Evolutionary conservation across 2,888 invertebrate genomes (phyloP).

Genomic region (Heteromyza rotundicornis): DNA sequence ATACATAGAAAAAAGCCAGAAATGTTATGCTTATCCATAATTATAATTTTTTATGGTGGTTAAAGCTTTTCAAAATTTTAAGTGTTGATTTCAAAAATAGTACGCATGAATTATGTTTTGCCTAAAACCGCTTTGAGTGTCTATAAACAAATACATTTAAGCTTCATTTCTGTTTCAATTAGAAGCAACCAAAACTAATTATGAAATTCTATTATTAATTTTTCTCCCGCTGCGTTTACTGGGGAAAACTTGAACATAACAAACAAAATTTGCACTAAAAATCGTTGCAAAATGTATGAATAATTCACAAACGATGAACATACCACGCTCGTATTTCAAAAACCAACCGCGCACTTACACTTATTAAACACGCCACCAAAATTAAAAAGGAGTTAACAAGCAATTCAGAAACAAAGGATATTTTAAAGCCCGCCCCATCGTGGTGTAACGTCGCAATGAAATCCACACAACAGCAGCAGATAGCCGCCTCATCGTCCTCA

Average conservation of each 20-base stretch:
- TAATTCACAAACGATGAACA: background rate
- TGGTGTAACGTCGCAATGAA: constrained; percentile 64
- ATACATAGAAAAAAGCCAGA: too few relatives aligned
- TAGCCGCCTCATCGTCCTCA: constrained; percentile 47
- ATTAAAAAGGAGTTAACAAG: constrained; percentile 57
- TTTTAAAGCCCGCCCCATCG: constrained; percentile 67
- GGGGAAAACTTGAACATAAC: constrained; percentile 8
- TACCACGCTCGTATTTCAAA: constrained; percentile 28
- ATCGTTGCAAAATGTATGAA: constrained; percentile 3
- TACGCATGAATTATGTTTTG: background rate
- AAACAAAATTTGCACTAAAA: constrained; percentile 9
- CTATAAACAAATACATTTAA: background rate
- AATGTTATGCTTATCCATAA: too few relatives aligned
- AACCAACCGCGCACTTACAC: constrained; percentile 22
- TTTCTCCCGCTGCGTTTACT: background rate
- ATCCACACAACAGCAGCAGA: constrained; percentile 34
- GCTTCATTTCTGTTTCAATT: background rate
- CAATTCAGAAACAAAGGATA: constrained; percentile 56
- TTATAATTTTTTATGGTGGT: too few relatives aligned
- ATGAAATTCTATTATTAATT: background rate
- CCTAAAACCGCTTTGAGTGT: background rate
- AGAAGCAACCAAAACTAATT: background rate
- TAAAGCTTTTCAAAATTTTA: too few relatives aligned
- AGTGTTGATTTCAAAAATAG: too few relatives aligned
- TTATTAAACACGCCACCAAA: constrained; percentile 14